A percentile compares a stretch with the other conserved stretches of the same genome.
phyloP scores from a whole-genome alignment of 2,797 vertebrate species.

The Lacerta bilineata region DNA sequence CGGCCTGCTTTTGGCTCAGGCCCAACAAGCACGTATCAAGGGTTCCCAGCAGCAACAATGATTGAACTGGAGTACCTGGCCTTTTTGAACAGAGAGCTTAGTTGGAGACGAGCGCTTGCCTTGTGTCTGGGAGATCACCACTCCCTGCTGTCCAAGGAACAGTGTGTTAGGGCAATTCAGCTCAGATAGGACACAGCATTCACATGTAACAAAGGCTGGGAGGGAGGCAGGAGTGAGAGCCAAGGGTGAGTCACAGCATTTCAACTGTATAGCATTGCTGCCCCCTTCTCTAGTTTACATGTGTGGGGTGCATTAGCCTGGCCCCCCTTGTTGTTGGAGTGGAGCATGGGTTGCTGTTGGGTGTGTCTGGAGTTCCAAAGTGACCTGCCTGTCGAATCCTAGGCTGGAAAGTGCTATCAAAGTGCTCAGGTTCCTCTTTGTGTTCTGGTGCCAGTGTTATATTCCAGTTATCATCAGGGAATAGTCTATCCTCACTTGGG shows the following conservation, averaged over 20 bases:
- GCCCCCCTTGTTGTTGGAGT: background rate
- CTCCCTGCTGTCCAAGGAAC: background rate
- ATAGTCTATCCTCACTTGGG: background rate
- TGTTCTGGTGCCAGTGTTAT: background rate
- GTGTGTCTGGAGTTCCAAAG: background rate
- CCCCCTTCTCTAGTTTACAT: background rate
- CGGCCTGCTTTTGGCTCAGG: no score
- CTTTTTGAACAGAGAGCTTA: background rate
- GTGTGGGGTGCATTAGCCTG: background rate
- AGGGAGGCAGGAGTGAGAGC: no score
- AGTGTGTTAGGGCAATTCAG: background rate
- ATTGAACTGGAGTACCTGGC: background rate
- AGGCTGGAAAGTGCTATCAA: background rate
- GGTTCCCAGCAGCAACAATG: background rate
- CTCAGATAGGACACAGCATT: background rate
- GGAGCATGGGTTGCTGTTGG: background rate
- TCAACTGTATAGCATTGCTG: background rate
- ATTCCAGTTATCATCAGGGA: background rate
- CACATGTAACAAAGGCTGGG: background rate
- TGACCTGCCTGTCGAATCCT: background rate
- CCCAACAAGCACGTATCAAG: no score
- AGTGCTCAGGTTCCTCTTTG: background rate
- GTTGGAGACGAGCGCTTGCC: background rate
- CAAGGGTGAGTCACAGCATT: background rate
- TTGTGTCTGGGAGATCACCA: background rate